Evolutionary conservation across 1,140 invertebrate genomes (phyloP), one percentile per base, ranked within the genome.

Genomic region (Drosophila carrolli): DNA sequence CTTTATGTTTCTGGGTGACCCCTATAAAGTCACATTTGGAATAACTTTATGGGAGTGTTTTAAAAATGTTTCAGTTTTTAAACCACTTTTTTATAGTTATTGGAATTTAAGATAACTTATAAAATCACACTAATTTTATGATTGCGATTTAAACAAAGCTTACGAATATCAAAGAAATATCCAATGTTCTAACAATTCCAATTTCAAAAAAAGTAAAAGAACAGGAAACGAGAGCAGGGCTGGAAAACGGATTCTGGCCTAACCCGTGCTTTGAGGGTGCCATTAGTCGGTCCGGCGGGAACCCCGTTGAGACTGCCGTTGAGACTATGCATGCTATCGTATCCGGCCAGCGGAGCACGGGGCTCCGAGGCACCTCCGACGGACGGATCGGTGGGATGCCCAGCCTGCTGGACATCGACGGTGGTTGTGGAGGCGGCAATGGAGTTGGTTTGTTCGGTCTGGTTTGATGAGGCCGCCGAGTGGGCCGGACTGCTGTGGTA

Each of bases 361-460:
- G 63, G 82, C 54, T 70, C 72, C 51, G 44, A 29, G 8, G 40
- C 32, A 14, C 44, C 55, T 13, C 44, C 66, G n/a, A 10, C 44
- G 53, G 66, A 48, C 19, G 53, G 66, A n/a, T 71, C 68, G 44
- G 68, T 71, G 66, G 46, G 65, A 58, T 70, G 67, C 29, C 65
- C 53, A 57, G 61, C 63, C 37, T 44, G 53, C 59, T 77, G 61
- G 55, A 56, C 54, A 53, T 85, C 75, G 23, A 67, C 59, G 70
- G 75, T 75, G 71, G 38, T 29, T 29, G 48, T 66, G 10, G 65
- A 68, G 32, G 65, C 61, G 47, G 61, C 65, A 1, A 68, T 66
- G 19, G 65, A 68, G 60, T 43, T 68, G 35, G 90, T 91, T 90
- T 88, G 81, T 82, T 91, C 83, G 62, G 90, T 91, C 78, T 91